Evolutionary conservation across 2,797 vertebrate species (phyloP).

Genomic region (Acanthurus lineatus): DNA sequence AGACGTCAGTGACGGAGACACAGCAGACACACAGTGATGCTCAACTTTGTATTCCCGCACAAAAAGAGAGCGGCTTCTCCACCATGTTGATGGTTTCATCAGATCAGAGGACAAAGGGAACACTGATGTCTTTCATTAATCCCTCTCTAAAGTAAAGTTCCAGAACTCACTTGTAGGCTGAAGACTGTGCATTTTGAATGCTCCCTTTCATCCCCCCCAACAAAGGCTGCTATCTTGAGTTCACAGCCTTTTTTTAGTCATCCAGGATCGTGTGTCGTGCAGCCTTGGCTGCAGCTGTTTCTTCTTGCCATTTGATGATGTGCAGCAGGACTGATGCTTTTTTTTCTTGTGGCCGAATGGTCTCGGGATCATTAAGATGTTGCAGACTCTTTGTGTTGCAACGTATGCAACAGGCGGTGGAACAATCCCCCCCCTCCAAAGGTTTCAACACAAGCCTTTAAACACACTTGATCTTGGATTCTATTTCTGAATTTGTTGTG

Average conservation of each 20-base stretch:
- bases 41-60: neutral
- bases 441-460: conserved; percentile 32
- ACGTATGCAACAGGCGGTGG: conserved; percentile 18
- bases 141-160: conserved; percentile 34
- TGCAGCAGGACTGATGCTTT: conserved; percentile 44
- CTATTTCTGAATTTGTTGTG: conserved; percentile 28
- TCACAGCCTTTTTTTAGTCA: conserved; percentile 38
- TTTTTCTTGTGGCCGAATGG: conserved; percentile 6
- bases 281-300: conserved; percentile 40
- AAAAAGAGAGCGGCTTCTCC: conserved; percentile 3
- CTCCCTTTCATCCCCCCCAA: conserved; percentile 45
- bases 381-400: conserved; percentile 33
- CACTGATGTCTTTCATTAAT: conserved; percentile 54
- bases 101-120: conserved; percentile 23
- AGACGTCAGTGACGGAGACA: too few species aligned
- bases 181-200: conserved; percentile 45
- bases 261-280: conserved; percentile 10
- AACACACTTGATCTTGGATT: conserved; percentile 46
- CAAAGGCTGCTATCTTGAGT: conserved; percentile 50
- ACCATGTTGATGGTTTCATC: conserved; percentile 24
- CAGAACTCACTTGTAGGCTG: conserved; percentile 38
- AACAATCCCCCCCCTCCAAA: conserved; percentile 19
- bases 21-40: too few species aligned
- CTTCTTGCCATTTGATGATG: conserved; percentile 62
- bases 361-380: conserved; percentile 54